Conservation (phyloP, 1,140 invertebrate genomes). For the Drosophila kikkawai region DNA sequence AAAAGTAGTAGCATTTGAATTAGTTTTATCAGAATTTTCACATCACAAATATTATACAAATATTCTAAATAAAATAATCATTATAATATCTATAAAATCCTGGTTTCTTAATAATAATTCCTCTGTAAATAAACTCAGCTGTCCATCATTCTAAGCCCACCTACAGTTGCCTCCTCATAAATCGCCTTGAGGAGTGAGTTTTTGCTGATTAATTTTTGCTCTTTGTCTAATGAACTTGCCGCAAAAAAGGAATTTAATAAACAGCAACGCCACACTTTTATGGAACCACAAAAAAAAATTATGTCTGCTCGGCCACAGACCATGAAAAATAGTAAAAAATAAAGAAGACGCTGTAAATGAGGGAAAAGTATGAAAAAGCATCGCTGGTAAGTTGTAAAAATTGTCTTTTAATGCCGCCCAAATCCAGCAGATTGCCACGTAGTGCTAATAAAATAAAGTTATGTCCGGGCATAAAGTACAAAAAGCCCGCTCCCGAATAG, state of each 20-base stretch:
- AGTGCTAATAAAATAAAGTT: conserved; percentile 83
- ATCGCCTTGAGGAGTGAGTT: conserved; percentile 3
- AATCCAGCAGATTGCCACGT: conserved; percentile 84
- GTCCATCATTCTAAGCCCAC: conserved; percentile 38
- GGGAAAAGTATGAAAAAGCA: conserved; percentile 65
- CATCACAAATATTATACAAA: neutral
- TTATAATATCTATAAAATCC: neutral
- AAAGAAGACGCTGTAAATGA: conserved; percentile 34
- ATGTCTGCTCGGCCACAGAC: conserved; percentile 41
- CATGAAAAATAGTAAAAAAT: conserved; percentile 58
- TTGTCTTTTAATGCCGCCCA: conserved; percentile 83
- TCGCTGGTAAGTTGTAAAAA: conserved; percentile 81
- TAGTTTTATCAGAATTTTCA: neutral
- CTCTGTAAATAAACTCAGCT: conserved; percentile 23
- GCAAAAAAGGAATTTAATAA: conserved; percentile 76
- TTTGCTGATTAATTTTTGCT: conserved; percentile 72
- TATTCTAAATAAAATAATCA: neutral
- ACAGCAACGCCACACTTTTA: conserved; percentile 65
- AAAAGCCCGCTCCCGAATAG: conserved; percentile 54
- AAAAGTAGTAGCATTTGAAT: neutral
- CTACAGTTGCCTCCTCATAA: conserved; percentile 10
- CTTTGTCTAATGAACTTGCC: conserved; percentile 81
- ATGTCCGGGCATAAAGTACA: conserved; percentile 76
- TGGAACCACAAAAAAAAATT: conserved; percentile 65
- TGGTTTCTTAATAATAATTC: conserved; percentile 9